phyloP scores from a whole-genome alignment of 2,888 invertebrate genomes.

The Scaptomyza parva region DNA sequence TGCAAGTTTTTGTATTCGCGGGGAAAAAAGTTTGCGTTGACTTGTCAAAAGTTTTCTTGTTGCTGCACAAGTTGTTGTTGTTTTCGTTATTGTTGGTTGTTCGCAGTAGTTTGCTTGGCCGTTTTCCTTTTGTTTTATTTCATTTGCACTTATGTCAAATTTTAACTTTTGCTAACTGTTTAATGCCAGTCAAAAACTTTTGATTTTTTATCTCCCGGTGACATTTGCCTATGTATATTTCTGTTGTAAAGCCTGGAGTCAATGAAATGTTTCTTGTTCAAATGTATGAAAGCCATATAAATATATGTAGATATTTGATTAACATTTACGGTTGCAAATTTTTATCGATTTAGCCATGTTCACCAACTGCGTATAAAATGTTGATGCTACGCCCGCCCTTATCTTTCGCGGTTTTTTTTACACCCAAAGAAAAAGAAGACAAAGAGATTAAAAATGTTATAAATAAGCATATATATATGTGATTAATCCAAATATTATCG shows the following conservation, averaged over 20 bases:
- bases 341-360: too few relatives aligned
- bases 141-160: slow-evolving; percentile 71
- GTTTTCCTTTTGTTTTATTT: slow-evolving; percentile 64
- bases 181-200: slow-evolving; percentile 66
- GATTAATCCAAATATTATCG: too few relatives aligned
- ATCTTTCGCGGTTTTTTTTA: too few relatives aligned
- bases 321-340: too few relatives aligned
- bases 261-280: too few relatives aligned
- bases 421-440: too few relatives aligned
- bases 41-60: slow-evolving; percentile 69
- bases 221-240: slow-evolving; percentile 15
- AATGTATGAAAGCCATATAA: too few relatives aligned
- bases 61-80: slow-evolving; percentile 36
- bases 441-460: too few relatives aligned
- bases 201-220: slow-evolving; percentile 42
- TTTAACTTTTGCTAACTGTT: slow-evolving; percentile 78
- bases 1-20: slow-evolving; percentile 56
- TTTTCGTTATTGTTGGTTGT: slow-evolving; percentile 27
- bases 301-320: too few relatives aligned
- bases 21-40: slow-evolving; percentile 67
- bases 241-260: not conserved
- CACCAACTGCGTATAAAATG: too few relatives aligned
- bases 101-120: slow-evolving; percentile 34
- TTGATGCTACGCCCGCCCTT: too few relatives aligned
- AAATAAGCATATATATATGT: too few relatives aligned